Conservation (phyloP, 1,140 invertebrate species). For the Melipona quadrifasciata region DNA sequence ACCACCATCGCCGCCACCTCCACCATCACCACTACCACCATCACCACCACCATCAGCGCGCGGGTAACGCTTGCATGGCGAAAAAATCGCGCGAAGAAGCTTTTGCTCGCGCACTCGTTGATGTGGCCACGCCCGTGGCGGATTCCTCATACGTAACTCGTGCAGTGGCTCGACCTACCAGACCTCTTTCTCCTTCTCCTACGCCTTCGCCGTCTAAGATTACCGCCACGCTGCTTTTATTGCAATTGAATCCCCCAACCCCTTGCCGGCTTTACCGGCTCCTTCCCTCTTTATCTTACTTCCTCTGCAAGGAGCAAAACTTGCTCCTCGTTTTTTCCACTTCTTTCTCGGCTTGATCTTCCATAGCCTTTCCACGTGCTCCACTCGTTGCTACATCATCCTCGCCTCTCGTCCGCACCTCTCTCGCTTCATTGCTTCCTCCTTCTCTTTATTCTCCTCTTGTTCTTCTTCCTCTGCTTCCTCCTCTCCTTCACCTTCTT, state of each 20-base stretch:
- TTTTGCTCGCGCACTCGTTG: slow-evolving; percentile 72
- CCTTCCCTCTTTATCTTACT: slow-evolving; percentile 43
- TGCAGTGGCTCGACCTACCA: slow-evolving; percentile 81
- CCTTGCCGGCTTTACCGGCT: slow-evolving; percentile 16
- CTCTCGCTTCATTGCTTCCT: slow-evolving; percentile 43
- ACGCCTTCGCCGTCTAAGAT: slow-evolving; percentile 71
- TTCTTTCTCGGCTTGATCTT: slow-evolving; percentile 12
- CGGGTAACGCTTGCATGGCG: slow-evolving; percentile 38
- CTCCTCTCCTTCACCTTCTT: slow-evolving; percentile 32
- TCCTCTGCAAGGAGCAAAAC: neutral
- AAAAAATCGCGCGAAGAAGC: slow-evolving; percentile 69
- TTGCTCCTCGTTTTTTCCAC: slow-evolving; percentile 7
- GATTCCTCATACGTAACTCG: slow-evolving; percentile 82
- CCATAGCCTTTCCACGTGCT: slow-evolving; percentile 54
- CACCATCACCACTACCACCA: neutral
- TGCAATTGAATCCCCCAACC: slow-evolving; percentile 79
- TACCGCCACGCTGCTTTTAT: slow-evolving; percentile 78
- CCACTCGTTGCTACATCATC: slow-evolving; percentile 53
- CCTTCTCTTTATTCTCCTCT: slow-evolving; percentile 40
- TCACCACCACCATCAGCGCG: neutral
- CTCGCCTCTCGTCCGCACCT: slow-evolving; percentile 50
- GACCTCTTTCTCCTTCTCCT: slow-evolving; percentile 71
- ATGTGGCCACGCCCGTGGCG: slow-evolving; percentile 81
- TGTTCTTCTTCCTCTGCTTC: slow-evolving; percentile 26
- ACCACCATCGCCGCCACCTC: neutral